These are phyloP conservation scores for Hypotaenidia philippensis DNA, from an alignment of 2,797 vertebrate species.

Conservation along the genomic window DNA sequence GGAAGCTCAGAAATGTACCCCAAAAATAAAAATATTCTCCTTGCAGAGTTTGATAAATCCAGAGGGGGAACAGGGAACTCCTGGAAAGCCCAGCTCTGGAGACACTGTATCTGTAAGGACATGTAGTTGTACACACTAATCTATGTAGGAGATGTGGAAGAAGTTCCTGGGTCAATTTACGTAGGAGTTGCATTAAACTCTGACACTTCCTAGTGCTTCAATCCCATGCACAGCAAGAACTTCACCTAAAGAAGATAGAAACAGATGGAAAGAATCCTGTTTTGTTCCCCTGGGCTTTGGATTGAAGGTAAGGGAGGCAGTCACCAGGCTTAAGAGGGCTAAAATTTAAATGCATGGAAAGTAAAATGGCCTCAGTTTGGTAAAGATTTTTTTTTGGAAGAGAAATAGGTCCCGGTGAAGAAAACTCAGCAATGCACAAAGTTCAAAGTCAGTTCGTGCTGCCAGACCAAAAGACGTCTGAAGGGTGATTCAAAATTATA, in stretches of 20 bases:
- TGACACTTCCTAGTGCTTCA: background rate
- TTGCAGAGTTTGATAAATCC: background rate
- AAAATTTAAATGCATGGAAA: background rate
- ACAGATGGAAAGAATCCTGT: accelerated
- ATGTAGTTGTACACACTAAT: background rate
- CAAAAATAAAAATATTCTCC: background rate
- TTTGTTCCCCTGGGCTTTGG: background rate
- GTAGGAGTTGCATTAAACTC: background rate
- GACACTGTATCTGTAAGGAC: background rate
- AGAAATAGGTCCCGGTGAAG: background rate
- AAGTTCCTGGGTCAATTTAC: background rate
- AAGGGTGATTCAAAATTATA: background rate
- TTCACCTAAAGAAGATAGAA: background rate
- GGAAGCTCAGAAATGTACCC: background rate
- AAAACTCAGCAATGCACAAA: background rate
- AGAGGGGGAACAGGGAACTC: background rate
- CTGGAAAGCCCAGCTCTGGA: background rate
- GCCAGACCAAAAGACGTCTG: accelerated
- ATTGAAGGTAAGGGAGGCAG: background rate
- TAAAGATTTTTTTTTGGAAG: background rate
- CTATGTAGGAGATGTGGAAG: background rate
- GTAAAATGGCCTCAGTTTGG: background rate
- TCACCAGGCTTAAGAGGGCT: background rate
- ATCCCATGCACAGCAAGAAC: background rate
- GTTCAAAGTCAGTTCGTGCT: background rate